phyloP scores from a whole-genome alignment of 2,113 vertebrate genomes.

The Hiodon alosoides region DNA sequence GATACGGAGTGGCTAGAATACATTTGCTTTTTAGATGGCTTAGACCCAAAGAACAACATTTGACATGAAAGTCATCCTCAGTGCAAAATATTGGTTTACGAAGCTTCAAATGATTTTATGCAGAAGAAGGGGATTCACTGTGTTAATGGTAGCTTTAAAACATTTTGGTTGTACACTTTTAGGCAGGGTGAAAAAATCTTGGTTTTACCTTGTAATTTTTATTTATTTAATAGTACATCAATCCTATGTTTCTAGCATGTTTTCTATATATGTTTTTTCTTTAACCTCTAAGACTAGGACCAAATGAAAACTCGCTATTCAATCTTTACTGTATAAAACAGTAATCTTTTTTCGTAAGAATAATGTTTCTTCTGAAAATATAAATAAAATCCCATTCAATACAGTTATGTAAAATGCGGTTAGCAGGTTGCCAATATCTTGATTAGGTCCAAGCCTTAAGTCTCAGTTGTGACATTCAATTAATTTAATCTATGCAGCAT shows the following conservation, averaged over 20 bases:
- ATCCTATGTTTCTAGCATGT: slow-evolving; percentile 7
- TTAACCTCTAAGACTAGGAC: slow-evolving; percentile 8
- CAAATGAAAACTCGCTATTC: no score
- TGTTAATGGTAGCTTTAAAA: slow-evolving; percentile 30
- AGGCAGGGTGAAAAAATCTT: slow-evolving; percentile 21
- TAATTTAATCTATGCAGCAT: background rate
- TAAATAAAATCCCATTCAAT: no score
- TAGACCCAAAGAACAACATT: slow-evolving; percentile 44
- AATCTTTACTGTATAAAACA: no score
- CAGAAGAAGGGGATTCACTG: slow-evolving; percentile 21
- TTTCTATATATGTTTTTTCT: slow-evolving; percentile 7
- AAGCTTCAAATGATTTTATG: slow-evolving; percentile 40
- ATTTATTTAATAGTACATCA: slow-evolving; percentile 10
- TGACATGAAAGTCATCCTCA: slow-evolving; percentile 47
- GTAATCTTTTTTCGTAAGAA: background rate
- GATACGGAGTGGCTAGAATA: slow-evolving; percentile 40
- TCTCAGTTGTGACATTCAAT: no score
- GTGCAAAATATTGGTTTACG: slow-evolving; percentile 46
- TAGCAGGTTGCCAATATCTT: background rate
- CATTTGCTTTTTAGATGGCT: slow-evolving; percentile 37
- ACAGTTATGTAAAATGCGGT: no score
- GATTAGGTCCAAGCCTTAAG: no score
- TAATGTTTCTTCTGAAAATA: no score
- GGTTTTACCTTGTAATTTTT: slow-evolving; percentile 22
- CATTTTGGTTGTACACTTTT: slow-evolving; percentile 13